Percentiles rank a stretch among this genome's conserved stretches.
These are phyloP conservation scores for Masticophis lateralis DNA, from an alignment of 2,797 vertebrate species.

Conservation along the genomic window DNA sequence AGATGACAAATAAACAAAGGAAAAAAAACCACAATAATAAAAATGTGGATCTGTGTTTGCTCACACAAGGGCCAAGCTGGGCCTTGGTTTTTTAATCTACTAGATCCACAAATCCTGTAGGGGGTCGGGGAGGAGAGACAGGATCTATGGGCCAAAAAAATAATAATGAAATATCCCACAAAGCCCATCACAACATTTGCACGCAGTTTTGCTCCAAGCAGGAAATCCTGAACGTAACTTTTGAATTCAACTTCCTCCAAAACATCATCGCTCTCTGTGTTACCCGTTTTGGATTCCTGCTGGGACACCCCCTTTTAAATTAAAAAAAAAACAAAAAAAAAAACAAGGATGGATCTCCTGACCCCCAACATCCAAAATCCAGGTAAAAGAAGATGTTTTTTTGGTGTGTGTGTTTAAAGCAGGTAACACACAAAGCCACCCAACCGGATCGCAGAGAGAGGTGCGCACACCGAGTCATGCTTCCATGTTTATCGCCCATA, in stretches of 20 bases:
- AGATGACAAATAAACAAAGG: neutral
- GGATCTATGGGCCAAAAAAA: neutral
- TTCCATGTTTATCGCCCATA: neutral
- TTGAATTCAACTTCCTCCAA: neutral
- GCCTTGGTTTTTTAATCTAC: neutral
- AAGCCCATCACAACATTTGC: neutral
- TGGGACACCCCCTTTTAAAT: too few relatives aligned
- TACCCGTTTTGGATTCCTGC: neutral
- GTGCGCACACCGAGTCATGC: neutral
- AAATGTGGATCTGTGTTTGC: neutral
- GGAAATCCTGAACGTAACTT: neutral
- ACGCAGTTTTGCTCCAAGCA: neutral
- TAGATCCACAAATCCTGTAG: neutral
- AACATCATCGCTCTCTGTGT: neutral
- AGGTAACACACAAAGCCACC: neutral
- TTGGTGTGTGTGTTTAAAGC: neutral
- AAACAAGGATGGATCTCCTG: neutral
- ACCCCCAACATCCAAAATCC: neutral
- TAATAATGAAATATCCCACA: too few relatives aligned
- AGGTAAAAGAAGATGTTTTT: neutral
- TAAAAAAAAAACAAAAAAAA: too few relatives aligned
- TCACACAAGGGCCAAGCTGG: neutral
- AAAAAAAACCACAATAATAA: neutral
- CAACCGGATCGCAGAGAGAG: neutral
- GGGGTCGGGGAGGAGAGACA: too few relatives aligned